A percentile compares a stretch with the other conserved stretches of the same genome.
These are phyloP conservation scores for Idris sp. DNA, from an alignment of 1,140 invertebrate species.

Conservation along the genomic window DNA sequence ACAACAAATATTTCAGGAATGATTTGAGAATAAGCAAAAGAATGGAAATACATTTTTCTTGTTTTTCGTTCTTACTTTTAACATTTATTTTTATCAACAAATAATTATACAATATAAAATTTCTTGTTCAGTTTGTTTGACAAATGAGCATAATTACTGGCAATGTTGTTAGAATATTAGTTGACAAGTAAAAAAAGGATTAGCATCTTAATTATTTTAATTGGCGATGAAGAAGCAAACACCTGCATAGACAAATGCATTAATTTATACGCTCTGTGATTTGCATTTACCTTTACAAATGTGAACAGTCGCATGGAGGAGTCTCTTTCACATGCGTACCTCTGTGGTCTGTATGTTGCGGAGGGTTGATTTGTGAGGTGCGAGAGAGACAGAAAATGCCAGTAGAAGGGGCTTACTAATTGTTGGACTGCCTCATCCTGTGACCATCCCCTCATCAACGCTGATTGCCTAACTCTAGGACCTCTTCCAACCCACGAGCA, in stretches of 20 bases:
- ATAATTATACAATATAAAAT: too few species aligned
- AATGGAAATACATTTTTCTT: too few species aligned
- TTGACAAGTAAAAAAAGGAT: too few species aligned
- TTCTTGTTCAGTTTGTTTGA: too few species aligned
- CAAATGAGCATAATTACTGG: too few species aligned
- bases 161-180: too few species aligned
- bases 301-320: slow-evolving; percentile 42
- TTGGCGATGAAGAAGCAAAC: slow-evolving; percentile 21
- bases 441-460: slow-evolving; percentile 74
- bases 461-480: slow-evolving; percentile 79
- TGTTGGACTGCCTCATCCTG: slow-evolving; percentile 73
- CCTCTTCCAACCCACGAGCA: slow-evolving; percentile 67
- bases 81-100: too few species aligned
- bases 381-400: slow-evolving; percentile 39
- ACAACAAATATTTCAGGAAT: too few species aligned
- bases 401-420: slow-evolving; percentile 73
- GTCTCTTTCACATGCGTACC: slow-evolving; percentile 66
- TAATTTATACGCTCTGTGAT: slow-evolving; percentile 41
- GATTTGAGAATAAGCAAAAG: too few species aligned
- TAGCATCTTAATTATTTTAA: too few species aligned
- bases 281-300: slow-evolving; percentile 41
- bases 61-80: too few species aligned
- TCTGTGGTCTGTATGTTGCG: slow-evolving; percentile 61
- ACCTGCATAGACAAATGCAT: slow-evolving; percentile 33
- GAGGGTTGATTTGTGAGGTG: slow-evolving; percentile 53